Conservation (phyloP, 2,888 invertebrate species). For the Eristalis tenax region DNA sequence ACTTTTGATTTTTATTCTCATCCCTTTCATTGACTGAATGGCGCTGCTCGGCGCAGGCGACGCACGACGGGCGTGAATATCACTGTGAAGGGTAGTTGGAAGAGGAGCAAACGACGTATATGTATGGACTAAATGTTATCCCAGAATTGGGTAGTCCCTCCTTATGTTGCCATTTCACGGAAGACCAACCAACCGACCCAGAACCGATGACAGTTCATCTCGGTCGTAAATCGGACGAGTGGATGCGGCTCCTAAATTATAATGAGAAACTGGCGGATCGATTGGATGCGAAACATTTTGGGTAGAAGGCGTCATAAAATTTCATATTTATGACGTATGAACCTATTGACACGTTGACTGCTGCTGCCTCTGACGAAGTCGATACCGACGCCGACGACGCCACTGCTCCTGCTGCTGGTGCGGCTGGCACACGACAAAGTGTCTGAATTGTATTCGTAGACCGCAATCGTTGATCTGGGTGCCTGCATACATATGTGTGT, state of each 20-base stretch:
- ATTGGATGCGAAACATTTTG: conserved; percentile 52
- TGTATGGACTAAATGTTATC: conserved; percentile 31
- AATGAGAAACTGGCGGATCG: conserved; percentile 65
- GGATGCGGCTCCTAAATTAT: conserved; percentile 66
- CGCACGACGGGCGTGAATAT: background rate
- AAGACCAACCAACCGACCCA: conserved; percentile 37
- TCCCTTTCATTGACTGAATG: conserved; percentile 25
- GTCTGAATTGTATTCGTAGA: conserved; percentile 15
- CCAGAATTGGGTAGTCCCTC: conserved; percentile 42
- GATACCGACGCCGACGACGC: background rate
- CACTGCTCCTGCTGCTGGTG: conserved; percentile 28
- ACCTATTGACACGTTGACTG: conserved; percentile 56
- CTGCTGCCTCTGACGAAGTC: conserved; percentile 16
- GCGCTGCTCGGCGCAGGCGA: conserved; percentile 2
- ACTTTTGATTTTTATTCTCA: conserved; percentile 70
- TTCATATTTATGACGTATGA: conserved; percentile 68
- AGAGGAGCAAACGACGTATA: conserved; percentile 14
- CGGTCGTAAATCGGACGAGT: conserved; percentile 60
- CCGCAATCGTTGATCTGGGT: conserved; percentile 51
- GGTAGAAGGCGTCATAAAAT: conserved; percentile 53
- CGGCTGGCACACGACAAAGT: conserved; percentile 53
- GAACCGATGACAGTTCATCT: conserved; percentile 66
- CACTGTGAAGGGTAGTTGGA: background rate
- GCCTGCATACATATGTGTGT: conserved; percentile 13
- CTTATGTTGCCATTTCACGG: conserved; percentile 66